Evolutionary conservation across 2,888 invertebrate genomes (phyloP), one percentile per base, ranked within the genome.

Genomic region (Scaptomyza cyrtandrae): DNA sequence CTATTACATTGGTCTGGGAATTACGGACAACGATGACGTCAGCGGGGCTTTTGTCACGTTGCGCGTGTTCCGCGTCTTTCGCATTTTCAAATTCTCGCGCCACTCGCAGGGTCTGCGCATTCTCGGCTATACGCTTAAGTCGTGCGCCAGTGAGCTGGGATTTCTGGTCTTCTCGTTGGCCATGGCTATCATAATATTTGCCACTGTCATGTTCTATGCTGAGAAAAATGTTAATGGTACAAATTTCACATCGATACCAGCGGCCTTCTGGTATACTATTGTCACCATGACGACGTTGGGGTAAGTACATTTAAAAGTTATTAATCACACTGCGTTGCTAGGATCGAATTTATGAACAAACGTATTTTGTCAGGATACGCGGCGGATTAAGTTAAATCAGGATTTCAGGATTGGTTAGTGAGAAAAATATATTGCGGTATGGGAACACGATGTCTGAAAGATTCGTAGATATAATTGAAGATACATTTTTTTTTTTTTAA

Each of bases 161-260:
- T 99, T 99, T 94, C 95, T 99, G 75, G 98, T 99, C 70, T 99
- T 99, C 93, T 99, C 99, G 33, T 94, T 99, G 90, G 98, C 99
- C 75, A 99, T 99, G 99, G 99, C 99, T 90, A 99, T 99, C 93
- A 99, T 99, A 90, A 99, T 99, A 91, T 99, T 99, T 93, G 99
- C 99, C 75, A 99, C 99, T 43, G 98, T 99, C 87, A 99, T 99
- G 99, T 99, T 98, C 94, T 99, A 99, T 94, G 99, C 99, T 55
- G 99, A 99, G 94, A 99, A 99, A 94, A 99, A 99, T 92, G 99
- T 98, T 80, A 96, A 96, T 89, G 96, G 96, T 88, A 99, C 99
- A 60, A 97, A 97, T 93, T 99, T 99, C 94, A 99, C 98, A 75
- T 99, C 98, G 92, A 99, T 99, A 93, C 99, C 99, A 67, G 98